These are phyloP conservation scores for Eubucco bourcierii DNA, from an alignment of 2,113 vertebrate genomes.

Conservation along the genomic window DNA sequence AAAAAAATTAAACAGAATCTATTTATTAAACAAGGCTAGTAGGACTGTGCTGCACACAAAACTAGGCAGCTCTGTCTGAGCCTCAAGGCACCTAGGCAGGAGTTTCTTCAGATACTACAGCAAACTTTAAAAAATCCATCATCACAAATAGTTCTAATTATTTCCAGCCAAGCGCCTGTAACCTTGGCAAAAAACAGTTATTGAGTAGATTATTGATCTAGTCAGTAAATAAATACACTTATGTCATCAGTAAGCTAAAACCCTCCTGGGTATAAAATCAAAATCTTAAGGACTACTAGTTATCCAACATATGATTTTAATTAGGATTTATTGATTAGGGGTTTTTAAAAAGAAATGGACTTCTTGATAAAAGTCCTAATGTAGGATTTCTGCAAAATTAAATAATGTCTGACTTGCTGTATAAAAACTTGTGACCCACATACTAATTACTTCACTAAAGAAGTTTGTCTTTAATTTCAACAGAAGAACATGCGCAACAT, in stretches of 20 bases:
- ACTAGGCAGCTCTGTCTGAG: not conserved
- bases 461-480: slow-evolving; percentile 2
- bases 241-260: slow-evolving; percentile 43
- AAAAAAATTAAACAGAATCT: not conserved
- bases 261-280: slow-evolving; percentile 35
- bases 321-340: slow-evolving; percentile 60
- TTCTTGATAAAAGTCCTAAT: slow-evolving; percentile 11
- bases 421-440: slow-evolving; percentile 23
- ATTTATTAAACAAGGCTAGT: not conserved
- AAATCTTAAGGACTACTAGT: slow-evolving; percentile 52
- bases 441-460: not conserved
- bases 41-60: not conserved
- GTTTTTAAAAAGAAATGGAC: slow-evolving; percentile 40
- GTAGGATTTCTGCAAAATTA: slow-evolving; percentile 21
- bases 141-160: slow-evolving; percentile 33
- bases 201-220: slow-evolving; percentile 54
- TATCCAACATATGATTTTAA: slow-evolving; percentile 65
- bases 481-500: not conserved
- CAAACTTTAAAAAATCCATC: slow-evolving; percentile 43
- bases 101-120: slow-evolving; percentile 22
- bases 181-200: slow-evolving; percentile 49
- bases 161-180: slow-evolving; percentile 31
- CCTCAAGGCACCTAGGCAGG: not conserved
- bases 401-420: slow-evolving; percentile 5
- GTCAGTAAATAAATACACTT: slow-evolving; percentile 59